Percentiles rank a stretch among this genome's conserved stretches.
Evolutionary conservation across 30 jellyfish, hydroid and myxozoan genomes (phyloP).

Genomic region (Aurelia sp.): DNA sequence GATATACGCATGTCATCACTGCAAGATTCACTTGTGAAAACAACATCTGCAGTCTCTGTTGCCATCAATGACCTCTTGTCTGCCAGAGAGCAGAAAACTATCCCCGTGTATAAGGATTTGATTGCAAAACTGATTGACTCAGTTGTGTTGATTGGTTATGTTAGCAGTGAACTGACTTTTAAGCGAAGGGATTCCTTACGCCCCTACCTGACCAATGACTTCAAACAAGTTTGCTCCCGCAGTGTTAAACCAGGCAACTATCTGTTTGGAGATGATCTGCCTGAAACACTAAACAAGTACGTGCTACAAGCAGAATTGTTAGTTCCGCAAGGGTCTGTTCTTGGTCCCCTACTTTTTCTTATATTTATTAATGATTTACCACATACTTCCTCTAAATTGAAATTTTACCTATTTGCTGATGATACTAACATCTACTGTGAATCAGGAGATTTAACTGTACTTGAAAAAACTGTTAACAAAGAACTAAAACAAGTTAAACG

Average conservation of each 20-base stretch:
- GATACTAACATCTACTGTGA: too few species aligned
- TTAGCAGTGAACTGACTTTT: not conserved
- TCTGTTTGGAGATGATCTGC: not conserved
- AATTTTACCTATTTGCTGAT: too few species aligned
- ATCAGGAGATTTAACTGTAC: too few species aligned
- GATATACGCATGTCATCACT: not conserved
- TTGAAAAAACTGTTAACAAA: too few species aligned
- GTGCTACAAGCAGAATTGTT: too few species aligned
- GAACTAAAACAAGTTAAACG: too few species aligned
- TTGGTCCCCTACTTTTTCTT: too few species aligned
- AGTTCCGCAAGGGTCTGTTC: too few species aligned
- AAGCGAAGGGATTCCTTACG: not conserved
- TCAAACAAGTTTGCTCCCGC: not conserved
- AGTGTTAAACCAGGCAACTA: not conserved
- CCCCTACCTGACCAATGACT: not conserved
- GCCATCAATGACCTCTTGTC: not conserved
- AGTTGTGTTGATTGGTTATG: not conserved
- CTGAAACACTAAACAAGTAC: not conserved
- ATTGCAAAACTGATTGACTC: not conserved
- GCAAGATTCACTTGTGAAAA: too few species aligned
- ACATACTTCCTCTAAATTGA: too few species aligned
- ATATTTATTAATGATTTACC: too few species aligned
- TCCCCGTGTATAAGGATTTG: not conserved
- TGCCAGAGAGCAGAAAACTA: slow-evolving; percentile 1
- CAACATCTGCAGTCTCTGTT: not conserved